Evolutionary conservation across 2,888 invertebrate genomes (phyloP).

Genomic region (Hypena proboscidalis): DNA sequence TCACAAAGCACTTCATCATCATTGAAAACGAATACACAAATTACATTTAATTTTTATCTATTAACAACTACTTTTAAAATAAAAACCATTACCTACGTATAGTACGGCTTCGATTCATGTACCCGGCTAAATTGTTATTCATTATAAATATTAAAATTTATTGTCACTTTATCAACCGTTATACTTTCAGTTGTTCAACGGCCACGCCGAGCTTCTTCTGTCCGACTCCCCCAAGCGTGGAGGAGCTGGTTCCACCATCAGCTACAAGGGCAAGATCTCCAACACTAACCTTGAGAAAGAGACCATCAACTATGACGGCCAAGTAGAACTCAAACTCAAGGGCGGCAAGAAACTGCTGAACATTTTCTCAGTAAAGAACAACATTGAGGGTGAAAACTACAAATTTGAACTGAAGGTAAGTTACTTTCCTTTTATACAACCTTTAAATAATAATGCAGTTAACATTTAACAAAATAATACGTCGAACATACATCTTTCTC

Average conservation of each 20-base stretch:
- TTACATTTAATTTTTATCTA: no score
- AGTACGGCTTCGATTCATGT: no score
- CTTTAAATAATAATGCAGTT: no score
- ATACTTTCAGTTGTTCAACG: slow-evolving; percentile 57
- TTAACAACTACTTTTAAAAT: no score
- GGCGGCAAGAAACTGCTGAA: slow-evolving; percentile 67
- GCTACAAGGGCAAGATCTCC: slow-evolving; percentile 62
- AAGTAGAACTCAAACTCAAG: slow-evolving; percentile 63
- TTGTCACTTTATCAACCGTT: background rate
- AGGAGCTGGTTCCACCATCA: slow-evolving; percentile 62
- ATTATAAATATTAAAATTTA: background rate
- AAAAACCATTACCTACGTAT: no score
- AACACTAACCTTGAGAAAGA: slow-evolving; percentile 63
- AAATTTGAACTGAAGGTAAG: slow-evolving; percentile 69
- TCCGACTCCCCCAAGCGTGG: slow-evolving; percentile 71
- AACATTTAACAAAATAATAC: no score
- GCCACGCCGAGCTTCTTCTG: slow-evolving; percentile 57
- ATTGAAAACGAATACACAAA: no score
- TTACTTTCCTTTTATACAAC: background rate
- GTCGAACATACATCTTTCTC: no score
- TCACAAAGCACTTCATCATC: no score
- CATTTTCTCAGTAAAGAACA: slow-evolving; percentile 59
- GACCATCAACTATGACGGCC: slow-evolving; percentile 64
- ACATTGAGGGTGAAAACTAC: slow-evolving; percentile 58
- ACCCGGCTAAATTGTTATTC: no score